Evolutionary conservation across 1,140 invertebrate species (phyloP), one percentile per base, ranked within the genome.

Genomic region (Drosophila dunni): DNA sequence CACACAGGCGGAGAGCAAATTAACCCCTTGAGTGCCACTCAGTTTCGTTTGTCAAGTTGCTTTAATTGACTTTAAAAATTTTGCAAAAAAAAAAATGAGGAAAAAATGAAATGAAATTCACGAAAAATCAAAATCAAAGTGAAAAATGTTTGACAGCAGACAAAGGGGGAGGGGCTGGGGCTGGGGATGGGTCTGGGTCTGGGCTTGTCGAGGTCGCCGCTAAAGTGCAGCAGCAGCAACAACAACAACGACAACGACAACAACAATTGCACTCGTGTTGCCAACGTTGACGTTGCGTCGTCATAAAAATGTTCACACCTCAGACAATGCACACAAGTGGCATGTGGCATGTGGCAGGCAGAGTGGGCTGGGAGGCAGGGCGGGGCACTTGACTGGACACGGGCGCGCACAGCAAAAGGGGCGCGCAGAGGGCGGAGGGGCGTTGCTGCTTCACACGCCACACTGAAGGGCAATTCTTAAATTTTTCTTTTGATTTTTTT

Each of bases 1-100:
- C 69, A 42, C 62, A 51, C 40, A 24, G 40, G 13, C 57, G 57
- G 36, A 79, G 61, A 76, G 76, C 62, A 88, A 89, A 88, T 88
- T 89, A 88, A 88, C 84, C 84, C 81, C 84, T 89, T 89, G 67
- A 88, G 84, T 88, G 84, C 62, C 80, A 88, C 84, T 88, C 78
- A 70, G 73, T 53, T 78, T 65, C 77, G 82, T 60, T 76, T 78
- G 77, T 88, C 83, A 88, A 88, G 83, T 88, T 80, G 84, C 79
- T 88, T 88, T 88, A 88, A 88, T 88, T 88, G 84, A 88, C 84
- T 88, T 88, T 88, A 84, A 88, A 89, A 88, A 83, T 86, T 63
- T 63, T 66, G n/a, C n/a, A 46, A 60, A 67, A 73, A 54, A 34
- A 54, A 46, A 7, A 33, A 46, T 34, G 8, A 17, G 15, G 2